These are phyloP conservation scores for Decapterus maruadsi DNA, from an alignment of 2,797 vertebrate species.

Conservation along the genomic window DNA sequence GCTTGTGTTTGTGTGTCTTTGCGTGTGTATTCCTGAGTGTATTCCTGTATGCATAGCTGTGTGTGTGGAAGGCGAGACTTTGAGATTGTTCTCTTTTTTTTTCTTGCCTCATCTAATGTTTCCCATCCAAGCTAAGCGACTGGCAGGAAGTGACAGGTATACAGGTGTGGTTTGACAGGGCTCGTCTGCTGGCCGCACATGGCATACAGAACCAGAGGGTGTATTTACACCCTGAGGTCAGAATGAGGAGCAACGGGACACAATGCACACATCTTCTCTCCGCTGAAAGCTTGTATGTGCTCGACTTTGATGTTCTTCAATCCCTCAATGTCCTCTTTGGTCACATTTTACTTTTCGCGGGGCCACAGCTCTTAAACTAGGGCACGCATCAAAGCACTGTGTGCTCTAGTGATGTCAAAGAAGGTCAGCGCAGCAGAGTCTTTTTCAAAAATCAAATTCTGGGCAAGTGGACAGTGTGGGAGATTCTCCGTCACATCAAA, in stretches of 20 bases:
- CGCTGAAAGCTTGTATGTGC: slow-evolving; percentile 43
- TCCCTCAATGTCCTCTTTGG: slow-evolving; percentile 63
- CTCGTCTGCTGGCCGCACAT: slow-evolving; percentile 60
- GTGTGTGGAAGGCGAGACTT: slow-evolving; percentile 46
- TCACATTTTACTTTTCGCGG: slow-evolving; percentile 66
- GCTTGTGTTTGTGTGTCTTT: slow-evolving; percentile 38
- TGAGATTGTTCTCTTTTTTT: slow-evolving; percentile 57
- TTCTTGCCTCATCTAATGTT: slow-evolving; percentile 61
- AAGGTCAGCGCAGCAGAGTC: slow-evolving; percentile 36
- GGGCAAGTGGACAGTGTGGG: neutral
- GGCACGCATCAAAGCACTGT: slow-evolving; percentile 64
- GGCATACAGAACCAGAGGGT: slow-evolving; percentile 40
- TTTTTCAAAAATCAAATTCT: slow-evolving; percentile 32
- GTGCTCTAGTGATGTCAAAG: slow-evolving; percentile 57
- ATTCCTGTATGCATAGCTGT: slow-evolving; percentile 53
- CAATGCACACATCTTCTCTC: slow-evolving; percentile 16
- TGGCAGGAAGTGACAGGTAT: slow-evolving; percentile 56
- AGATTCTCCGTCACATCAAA: slow-evolving; percentile 8
- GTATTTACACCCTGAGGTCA: slow-evolving; percentile 66
- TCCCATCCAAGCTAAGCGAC: slow-evolving; percentile 46
- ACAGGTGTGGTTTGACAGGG: slow-evolving; percentile 69
- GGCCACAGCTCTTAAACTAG: slow-evolving; percentile 58
- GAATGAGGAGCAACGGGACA: slow-evolving; percentile 37
- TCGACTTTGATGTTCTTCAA: slow-evolving; percentile 71
- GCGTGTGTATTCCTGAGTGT: slow-evolving; percentile 59